Base-by-base conservation (phyloP, 2,888 invertebrate genomes). In the Carterocephalus palaemon region DNA sequence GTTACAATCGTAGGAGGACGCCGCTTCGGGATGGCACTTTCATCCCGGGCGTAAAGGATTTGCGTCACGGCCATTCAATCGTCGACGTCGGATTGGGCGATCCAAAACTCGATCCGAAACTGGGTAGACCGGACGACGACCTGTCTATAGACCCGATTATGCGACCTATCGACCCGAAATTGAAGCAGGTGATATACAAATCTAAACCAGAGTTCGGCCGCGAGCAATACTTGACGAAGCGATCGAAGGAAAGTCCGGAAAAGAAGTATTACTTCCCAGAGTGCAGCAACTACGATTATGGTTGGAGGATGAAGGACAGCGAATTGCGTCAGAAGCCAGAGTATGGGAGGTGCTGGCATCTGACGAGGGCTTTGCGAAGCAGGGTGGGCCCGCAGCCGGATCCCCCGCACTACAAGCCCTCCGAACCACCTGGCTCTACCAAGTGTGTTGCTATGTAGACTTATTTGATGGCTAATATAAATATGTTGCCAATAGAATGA, bases 221-320 rank as follows among this genome's bases (percentile, higher is more conserved):
- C 19, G 48, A 52, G 2, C 49, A 55, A 13, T 76, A 77, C 47
- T 47, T 76, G 20, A 39, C 47, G 1, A 57, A 57, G 6, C 60
- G 75, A 2, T 19, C 46, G 0, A 64, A 69, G 37, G 37, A 51
- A 0, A 47, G 33, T 31, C 76, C 74, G 0, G 75, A 75, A 48
- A 62, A 69, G 9, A 73, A 56, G 36, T 77, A 62, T 39, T 76
- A 76, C 42, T 67, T 74, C 13, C 20, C 69, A 0, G 70, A 73
- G 51, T 66, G 67, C 39, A 48, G 37, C 13, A 64, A 54, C 23
- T 71, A 64, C 61, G 58, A 62, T 12, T 67, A 75, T 32, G 76
- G 76, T 2, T 76, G 76, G 75, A 58, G 75, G 6, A 46, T 70
- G 47, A 51, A 57, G 4, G 74, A 76, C 19, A 69, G 67, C 45